Conservation (phyloP, 2,113 vertebrate genomes). For the Chelonoidis abingdonii region DNA sequence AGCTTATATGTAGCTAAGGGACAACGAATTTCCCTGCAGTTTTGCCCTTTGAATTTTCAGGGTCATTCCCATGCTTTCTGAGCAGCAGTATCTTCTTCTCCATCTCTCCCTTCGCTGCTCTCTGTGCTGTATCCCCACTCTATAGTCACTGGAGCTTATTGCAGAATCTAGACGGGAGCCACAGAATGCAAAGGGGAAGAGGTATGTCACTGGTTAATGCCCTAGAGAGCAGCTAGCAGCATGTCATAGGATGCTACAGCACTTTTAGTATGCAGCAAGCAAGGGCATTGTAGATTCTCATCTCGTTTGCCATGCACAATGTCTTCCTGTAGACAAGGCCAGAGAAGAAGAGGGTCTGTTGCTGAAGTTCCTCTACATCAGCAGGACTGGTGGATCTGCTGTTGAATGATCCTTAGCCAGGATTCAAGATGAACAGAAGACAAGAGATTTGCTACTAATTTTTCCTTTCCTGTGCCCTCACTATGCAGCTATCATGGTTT, state of each 20-base stretch:
- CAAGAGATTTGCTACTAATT: fast-evolving
- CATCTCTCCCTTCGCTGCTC: fast-evolving
- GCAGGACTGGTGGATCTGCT: neutral
- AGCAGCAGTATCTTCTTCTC: neutral
- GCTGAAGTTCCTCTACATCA: neutral
- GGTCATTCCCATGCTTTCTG: neutral
- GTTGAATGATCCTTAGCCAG: neutral
- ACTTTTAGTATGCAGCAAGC: neutral
- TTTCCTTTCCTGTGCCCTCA: neutral
- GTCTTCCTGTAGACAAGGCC: neutral
- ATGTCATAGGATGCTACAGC: neutral
- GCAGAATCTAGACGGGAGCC: neutral
- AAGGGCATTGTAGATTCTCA: neutral
- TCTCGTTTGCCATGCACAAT: neutral
- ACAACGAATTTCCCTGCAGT: neutral
- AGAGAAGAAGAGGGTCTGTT: neutral
- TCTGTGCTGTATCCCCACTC: neutral
- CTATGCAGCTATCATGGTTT: neutral
- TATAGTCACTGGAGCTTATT: neutral
- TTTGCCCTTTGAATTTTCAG: neutral
- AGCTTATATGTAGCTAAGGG: neutral
- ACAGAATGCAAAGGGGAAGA: neutral
- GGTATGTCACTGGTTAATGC: neutral
- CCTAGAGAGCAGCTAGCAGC: neutral
- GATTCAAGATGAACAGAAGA: neutral